phyloP scores from a whole-genome alignment of 2,888 invertebrate species.

The Acleris laterana region DNA sequence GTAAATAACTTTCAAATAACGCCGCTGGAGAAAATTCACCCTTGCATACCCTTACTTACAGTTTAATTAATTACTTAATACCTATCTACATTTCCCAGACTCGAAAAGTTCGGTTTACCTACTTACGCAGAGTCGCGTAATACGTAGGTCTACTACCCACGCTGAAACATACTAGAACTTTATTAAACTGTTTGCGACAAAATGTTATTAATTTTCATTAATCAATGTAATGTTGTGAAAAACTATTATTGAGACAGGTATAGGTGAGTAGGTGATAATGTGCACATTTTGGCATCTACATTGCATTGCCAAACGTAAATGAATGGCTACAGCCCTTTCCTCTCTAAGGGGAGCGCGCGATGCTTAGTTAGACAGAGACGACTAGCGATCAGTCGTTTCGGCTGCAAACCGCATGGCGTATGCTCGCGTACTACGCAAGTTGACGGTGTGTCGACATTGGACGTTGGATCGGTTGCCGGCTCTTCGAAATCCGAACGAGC shows the following conservation, averaged over 20 bases:
- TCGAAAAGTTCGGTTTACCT: too few relatives aligned
- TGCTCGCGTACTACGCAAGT: constrained; percentile 82
- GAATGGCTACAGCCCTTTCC: constrained; percentile 72
- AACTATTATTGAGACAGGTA: constrained; percentile 30
- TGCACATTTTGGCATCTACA: constrained; percentile 40
- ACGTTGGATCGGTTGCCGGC: constrained; percentile 80
- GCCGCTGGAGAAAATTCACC: too few relatives aligned
- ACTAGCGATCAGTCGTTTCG: constrained; percentile 45
- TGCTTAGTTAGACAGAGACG: constrained; percentile 62
- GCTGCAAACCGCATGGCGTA: constrained; percentile 69
- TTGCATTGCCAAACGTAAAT: constrained; percentile 79
- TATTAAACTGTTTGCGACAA: too few relatives aligned
- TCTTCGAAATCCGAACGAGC: constrained; percentile 72
- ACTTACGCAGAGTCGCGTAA: too few relatives aligned
- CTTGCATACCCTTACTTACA: too few relatives aligned
- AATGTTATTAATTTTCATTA: not conserved
- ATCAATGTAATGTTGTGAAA: constrained; percentile 19
- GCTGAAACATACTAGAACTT: too few relatives aligned
- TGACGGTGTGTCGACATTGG: constrained; percentile 84
- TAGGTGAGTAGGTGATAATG: constrained; percentile 34
- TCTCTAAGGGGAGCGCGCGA: constrained; percentile 45
- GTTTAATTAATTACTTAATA: too few relatives aligned
- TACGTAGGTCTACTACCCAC: too few relatives aligned
- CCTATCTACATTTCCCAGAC: too few relatives aligned
- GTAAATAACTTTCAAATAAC: too few relatives aligned